Conservation (phyloP, 2,113 vertebrate genomes). For the Catharus bicknelli region DNA sequence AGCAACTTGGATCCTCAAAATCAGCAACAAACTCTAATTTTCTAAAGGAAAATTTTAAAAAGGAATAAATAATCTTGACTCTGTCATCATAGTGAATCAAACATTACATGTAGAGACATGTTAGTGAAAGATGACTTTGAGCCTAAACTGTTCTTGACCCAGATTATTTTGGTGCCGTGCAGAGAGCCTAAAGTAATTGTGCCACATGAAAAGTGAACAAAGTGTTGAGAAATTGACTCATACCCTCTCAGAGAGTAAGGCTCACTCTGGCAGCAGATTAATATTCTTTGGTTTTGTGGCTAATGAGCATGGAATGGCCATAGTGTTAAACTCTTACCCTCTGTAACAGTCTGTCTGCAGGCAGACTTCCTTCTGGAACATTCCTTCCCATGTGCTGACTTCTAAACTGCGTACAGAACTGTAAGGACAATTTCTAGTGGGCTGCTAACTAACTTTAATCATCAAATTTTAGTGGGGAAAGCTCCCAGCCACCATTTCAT, state of each 20-base stretch:
- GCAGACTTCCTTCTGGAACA: neutral
- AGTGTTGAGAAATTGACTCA: neutral
- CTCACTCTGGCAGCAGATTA: neutral
- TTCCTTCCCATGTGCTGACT: neutral
- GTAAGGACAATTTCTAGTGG: neutral
- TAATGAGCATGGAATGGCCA: neutral
- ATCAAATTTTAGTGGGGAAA: neutral
- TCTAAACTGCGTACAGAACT: neutral
- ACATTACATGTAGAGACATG: neutral
- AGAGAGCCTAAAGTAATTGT: neutral
- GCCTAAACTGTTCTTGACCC: neutral
- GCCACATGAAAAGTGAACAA: neutral
- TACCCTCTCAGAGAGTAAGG: neutral
- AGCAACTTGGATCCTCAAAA: neutral
- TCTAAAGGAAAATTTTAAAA: neutral
- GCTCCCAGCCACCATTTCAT: neutral
- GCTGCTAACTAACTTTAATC: neutral
- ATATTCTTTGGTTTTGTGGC: neutral
- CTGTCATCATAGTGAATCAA: neutral
- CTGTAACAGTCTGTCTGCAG: neutral
- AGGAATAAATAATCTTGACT: neutral
- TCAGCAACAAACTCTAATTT: neutral
- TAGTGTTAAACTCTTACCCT: neutral
- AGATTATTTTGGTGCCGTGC: neutral
- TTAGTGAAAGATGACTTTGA: neutral